Base-by-base conservation (phyloP, 1,140 invertebrate genomes). In the Acromyrmex echinatior region DNA sequence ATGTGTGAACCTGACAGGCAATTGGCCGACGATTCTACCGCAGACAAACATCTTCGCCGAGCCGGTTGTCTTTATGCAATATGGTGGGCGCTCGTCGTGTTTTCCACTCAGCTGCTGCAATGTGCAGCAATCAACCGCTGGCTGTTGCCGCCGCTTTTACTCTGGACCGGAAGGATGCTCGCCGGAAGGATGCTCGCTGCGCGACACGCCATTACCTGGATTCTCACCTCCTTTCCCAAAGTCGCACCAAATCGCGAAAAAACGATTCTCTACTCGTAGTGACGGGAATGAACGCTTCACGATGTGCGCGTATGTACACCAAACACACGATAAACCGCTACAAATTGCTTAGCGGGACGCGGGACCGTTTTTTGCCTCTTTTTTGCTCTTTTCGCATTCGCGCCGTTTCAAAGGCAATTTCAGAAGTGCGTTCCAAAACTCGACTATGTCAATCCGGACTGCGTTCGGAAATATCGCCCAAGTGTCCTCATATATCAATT, bases 41-140 rank as follows among this genome's bases (percentile, higher is more conserved):
- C 62, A 91, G 53, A 65, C 78, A 49, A 91, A 91, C 90, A 92
- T 91, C 86, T 87, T 91, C 86, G 0, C 90, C 68, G 77, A 65
- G 87, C 78, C 85, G 70, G 84, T 84, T 60, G 78, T 70, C 65
- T 89, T 94, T 93, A 92, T 25, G 91, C 93, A 93, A 93, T 93
- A 91, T 93, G 91, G 89, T 91, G 84, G 39, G 81, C 88, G 87
- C 62, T 35, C 84, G 90, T 4, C 88, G 88, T 86, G 88, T 71
- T 68, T 58, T 70, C 79, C 68, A 68, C 77, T 81, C 79, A 91
- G 35, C 86, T 87, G 62, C 74, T 84, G 49, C 63, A 49, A 35
- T 87, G 62, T 28, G 12, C 63, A 14, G 45, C 25, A 39, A 71
- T 74, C 79, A 62, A 77, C 73, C 53, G 89, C 78, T 87, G 63